Percentiles rank a stretch among this genome's conserved stretches.
phyloP scores from a whole-genome alignment of 1,140 invertebrate species.

The Whitmania pigra region DNA sequence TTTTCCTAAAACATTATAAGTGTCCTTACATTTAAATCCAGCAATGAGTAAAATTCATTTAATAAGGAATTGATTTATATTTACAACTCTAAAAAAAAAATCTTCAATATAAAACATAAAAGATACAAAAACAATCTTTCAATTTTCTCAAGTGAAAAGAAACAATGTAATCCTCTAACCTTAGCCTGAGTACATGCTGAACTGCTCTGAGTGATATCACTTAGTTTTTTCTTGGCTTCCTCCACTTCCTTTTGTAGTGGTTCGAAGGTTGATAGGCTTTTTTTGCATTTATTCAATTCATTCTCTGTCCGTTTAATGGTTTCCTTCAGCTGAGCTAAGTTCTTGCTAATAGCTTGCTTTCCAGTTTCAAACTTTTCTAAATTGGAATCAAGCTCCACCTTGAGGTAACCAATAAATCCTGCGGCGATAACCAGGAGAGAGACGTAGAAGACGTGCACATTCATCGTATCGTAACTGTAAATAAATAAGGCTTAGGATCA shows the following conservation, averaged over 20 bases:
- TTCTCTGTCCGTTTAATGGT: background rate
- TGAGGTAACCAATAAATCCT: background rate
- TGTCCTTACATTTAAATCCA: no score
- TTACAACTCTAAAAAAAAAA: no score
- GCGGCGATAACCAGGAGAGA: background rate
- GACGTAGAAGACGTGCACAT: background rate
- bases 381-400: background rate
- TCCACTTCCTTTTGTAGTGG: background rate
- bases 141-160: no score
- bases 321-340: background rate
- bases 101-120: no score
- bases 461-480: background rate
- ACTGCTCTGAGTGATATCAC: background rate
- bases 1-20: no score
- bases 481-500: background rate
- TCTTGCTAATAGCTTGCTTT: background rate
- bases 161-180: no score
- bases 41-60: no score
- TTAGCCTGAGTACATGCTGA: no score
- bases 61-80: no score
- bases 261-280: background rate
- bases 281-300: background rate
- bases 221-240: background rate
- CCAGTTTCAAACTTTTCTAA: background rate
- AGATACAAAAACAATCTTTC: no score